phyloP scores from a whole-genome alignment of 2,797 vertebrate genomes.

The Kryptolebias ocellatus region DNA sequence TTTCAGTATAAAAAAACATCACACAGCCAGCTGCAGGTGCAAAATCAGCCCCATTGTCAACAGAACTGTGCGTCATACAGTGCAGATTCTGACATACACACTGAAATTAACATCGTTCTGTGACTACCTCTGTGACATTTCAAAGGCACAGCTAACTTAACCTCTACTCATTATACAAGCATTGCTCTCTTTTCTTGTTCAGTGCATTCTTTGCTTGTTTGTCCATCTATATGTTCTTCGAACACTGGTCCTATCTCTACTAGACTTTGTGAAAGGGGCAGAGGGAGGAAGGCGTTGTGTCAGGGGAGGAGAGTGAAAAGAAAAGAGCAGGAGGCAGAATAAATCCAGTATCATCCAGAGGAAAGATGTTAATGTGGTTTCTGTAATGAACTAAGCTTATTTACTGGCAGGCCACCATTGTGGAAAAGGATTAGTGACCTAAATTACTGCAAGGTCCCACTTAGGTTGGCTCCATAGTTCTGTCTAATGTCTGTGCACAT shows the following conservation, averaged over 20 bases:
- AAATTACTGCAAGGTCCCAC: constrained; percentile 57
- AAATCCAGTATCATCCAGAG: constrained; percentile 9
- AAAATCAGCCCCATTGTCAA: no score
- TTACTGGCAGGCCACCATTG: constrained; percentile 45
- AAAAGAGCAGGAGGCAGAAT: background rate
- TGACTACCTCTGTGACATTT: no score
- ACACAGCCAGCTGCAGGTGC: no score
- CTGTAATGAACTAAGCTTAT: constrained; percentile 29
- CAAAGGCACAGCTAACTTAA: no score
- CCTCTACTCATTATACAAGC: background rate
- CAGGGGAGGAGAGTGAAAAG: background rate
- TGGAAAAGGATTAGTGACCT: constrained; percentile 72
- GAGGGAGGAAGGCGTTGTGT: background rate
- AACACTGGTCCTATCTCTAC: background rate
- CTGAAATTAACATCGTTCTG: no score
- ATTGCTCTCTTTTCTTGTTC: background rate
- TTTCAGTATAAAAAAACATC: no score
- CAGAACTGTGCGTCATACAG: no score
- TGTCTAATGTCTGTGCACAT: constrained; percentile 5
- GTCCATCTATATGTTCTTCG: background rate
- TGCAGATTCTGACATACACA: no score
- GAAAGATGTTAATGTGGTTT: background rate
- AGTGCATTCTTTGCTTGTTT: background rate
- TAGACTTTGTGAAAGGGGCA: background rate
- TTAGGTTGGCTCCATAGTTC: constrained; percentile 40